These are phyloP conservation scores for Liodrosophila aerea DNA, from an alignment of 2,888 invertebrate species.

Conservation along the genomic window DNA sequence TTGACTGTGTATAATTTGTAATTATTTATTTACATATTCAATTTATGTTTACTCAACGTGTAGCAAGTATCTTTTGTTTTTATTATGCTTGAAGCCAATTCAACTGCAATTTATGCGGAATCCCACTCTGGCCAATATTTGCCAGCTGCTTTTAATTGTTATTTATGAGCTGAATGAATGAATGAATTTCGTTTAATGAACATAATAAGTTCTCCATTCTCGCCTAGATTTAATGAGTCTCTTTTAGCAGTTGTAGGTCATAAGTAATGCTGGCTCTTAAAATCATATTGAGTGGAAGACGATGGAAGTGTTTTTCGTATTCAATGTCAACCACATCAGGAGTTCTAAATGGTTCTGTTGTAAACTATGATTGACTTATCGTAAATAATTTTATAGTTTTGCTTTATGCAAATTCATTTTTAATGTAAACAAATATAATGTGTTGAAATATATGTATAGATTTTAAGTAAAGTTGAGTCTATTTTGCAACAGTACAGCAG, in stretches of 20 bases:
- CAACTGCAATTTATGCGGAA: neutral
- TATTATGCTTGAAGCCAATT: neutral
- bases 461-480: too few species aligned
- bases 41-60: constrained; percentile 1
- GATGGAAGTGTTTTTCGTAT: neutral
- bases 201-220: constrained; percentile 19
- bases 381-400: too few species aligned
- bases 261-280: constrained; percentile 11
- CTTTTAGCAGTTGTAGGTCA: constrained; percentile 19
- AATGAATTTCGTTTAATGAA: constrained; percentile 18
- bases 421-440: neutral
- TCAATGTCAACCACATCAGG: neutral
- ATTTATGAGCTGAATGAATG: constrained; percentile 22
- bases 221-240: neutral
- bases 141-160: constrained; percentile 33
- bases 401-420: too few species aligned
- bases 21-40: constrained; percentile 4
- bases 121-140: constrained; percentile 3
- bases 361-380: too few species aligned
- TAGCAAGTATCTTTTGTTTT: neutral
- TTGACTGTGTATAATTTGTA: neutral
- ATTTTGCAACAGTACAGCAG: neutral
- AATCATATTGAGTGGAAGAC: neutral
- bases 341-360: too few species aligned
- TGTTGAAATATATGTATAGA: too few species aligned